Base-by-base conservation (phyloP, 64 coral and sea anemone species). In the Anthopleura sola region DNA sequence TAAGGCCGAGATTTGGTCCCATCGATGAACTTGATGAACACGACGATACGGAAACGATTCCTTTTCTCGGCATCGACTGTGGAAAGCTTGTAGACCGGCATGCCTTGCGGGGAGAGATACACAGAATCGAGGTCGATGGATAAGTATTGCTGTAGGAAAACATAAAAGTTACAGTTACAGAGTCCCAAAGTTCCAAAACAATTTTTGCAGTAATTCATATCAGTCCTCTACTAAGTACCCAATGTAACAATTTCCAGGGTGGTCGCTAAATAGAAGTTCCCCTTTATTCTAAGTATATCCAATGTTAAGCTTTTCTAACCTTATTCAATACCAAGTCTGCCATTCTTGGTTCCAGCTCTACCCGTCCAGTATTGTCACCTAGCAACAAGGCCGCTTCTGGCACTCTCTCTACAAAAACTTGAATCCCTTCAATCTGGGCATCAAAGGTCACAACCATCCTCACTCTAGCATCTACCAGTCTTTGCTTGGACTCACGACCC, bases 391-490 rank as follows among this genome's bases (percentile, higher is more conserved):
- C 90, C 12, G 90, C 84, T 48, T 68, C 62, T 17, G 90, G 89
- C 0, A 60, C 60, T 37, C 90, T 48, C 29, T 92, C 90, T 5
- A 92, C 90, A 47, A 78, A 92, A 0, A 92, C 78, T 51, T 87
- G 82, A 83, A 83, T 83, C 44, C 55, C 49, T 60, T 83, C 37
- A 19, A 83, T 83, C 40, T 97, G 94, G 6, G 94, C 94, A 60
- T 97, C 83, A 24, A 92, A 86, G 40, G 87, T 89, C 38, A 90
- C 90, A 6, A 89, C 74, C 84, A 97, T 97, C 57, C 94, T 90
- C 47, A 97, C 90, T 83, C 91, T 92, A 19, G 82, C 87, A 7
- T 90, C 94, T 0, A 89, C 55, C 26, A 97, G 29, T 36, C 94
- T 86, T 33, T 97, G 94, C 29, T 86, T 86, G 36, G 94, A 97